Base-by-base conservation (phyloP, 1,140 invertebrate genomes). In the Drosophila pseudoobscura region DNA sequence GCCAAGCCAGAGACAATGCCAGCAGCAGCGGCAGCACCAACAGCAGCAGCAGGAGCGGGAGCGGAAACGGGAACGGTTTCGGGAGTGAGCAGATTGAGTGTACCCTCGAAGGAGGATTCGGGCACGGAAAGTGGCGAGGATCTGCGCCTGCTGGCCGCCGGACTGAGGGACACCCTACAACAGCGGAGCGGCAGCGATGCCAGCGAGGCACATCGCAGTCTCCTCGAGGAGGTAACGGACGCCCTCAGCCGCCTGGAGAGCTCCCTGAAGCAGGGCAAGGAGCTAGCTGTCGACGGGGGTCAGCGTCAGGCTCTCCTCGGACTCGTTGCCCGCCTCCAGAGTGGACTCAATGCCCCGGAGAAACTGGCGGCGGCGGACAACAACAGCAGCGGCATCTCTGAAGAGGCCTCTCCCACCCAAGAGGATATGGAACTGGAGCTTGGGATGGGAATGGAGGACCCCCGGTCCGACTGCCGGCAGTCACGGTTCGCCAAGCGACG, bases 161-260 rank as follows among this genome's bases (percentile, higher is more conserved):
- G 90, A 11, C 13, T 92, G 11, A 74, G 90, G 6, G 90, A 92
- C 57, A 80, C 80, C 22, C 63, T 92, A 51, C 85, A 91, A 24
- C 80, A 83, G 47, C 77, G 78, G 44, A 87, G 79, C 57, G 60
- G 47, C 4, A 65, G 78, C 43, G 64, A 60, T 56, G 64, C 63
- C 59, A 83, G 63, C 29, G 80, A 87, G 29, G 78, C 82, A 1
- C 74, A 85, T 54, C 83, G 82, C 7, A 70, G 75, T 9, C 93
- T 97, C 0, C 93, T 97, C 22, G 94, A 94, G 2, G 96, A 97
- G 88, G 96, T 98, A 9, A 95, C 96, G 73, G 94, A 94, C 46
- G 96, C 96, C 0, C 92, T 98, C 3, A 93, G 93, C 20, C 94
- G 95, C 56, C 92, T 98, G 9, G 94, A 95, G 66, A 93, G 94